Evolutionary conservation across 1,140 invertebrate species (phyloP).

Genomic region (Lepidurus packardi): DNA sequence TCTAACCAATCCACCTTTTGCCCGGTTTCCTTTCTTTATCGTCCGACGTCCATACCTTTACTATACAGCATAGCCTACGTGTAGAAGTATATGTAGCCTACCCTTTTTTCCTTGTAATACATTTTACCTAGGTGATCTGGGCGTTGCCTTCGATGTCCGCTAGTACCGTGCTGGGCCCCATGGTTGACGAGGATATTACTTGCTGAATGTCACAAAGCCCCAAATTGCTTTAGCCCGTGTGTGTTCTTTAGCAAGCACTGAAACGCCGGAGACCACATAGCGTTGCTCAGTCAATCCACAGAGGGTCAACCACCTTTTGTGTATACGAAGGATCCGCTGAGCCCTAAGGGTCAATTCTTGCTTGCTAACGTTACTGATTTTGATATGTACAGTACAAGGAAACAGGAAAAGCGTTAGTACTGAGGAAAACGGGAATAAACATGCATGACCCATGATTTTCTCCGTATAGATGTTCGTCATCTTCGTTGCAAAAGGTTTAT

Average conservation of each 20-base stretch:
- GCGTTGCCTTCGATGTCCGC: neutral
- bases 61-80: too few relatives aligned
- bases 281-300: neutral
- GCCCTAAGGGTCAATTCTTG: conserved; percentile 5
- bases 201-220: neutral
- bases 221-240: neutral
- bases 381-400: neutral
- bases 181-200: neutral
- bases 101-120: neutral
- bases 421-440: neutral
- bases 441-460: neutral
- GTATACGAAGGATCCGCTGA: neutral
- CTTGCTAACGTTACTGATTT: neutral
- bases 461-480: neutral
- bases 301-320: conserved; percentile 4
- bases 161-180: neutral
- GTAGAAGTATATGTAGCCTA: too few relatives aligned
- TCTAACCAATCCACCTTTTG: too few relatives aligned
- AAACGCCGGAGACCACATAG: neutral
- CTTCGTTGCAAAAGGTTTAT: too few relatives aligned
- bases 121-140: neutral
- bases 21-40: too few relatives aligned
- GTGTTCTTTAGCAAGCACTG: neutral
- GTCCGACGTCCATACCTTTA: too few relatives aligned
- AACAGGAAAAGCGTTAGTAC: neutral